phyloP scores from a whole-genome alignment of 1,140 invertebrate species.

The Zophobas morio region DNA sequence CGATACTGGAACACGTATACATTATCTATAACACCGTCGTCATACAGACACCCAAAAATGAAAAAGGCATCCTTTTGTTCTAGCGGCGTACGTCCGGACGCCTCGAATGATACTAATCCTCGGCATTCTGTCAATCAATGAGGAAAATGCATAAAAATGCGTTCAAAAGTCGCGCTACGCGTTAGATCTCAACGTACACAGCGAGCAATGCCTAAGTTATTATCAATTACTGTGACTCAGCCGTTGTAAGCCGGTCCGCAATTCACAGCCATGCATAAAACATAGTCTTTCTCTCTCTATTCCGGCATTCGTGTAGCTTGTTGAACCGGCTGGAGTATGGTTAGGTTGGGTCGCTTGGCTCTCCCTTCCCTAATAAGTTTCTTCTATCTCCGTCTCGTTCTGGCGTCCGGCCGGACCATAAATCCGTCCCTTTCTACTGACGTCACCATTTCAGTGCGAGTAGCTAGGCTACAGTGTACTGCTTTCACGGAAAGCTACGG shows the following conservation, averaged over 20 bases:
- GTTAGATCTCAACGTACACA: slow-evolving; percentile 49
- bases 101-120: slow-evolving; percentile 41
- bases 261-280: slow-evolving; percentile 67
- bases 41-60: slow-evolving; percentile 20
- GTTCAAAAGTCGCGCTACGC: slow-evolving; percentile 48
- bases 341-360: slow-evolving; percentile 66
- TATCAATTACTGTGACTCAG: slow-evolving; percentile 70
- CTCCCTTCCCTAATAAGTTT: slow-evolving; percentile 66
- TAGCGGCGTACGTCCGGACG: slow-evolving; percentile 1
- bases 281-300: slow-evolving; percentile 67
- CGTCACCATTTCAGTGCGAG: slow-evolving; percentile 66
- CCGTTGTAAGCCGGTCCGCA: slow-evolving; percentile 65
- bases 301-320: slow-evolving; percentile 67
- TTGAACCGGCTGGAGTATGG: slow-evolving; percentile 64
- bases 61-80: slow-evolving; percentile 15
- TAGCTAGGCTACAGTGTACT: slow-evolving; percentile 67
- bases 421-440: slow-evolving; percentile 61
- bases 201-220: slow-evolving; percentile 68
- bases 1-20: slow-evolving; percentile 11
- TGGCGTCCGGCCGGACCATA: slow-evolving; percentile 26
- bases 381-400: slow-evolving; percentile 59
- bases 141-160: slow-evolving; percentile 49
- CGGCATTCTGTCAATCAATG: slow-evolving; percentile 47
- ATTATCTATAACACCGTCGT: slow-evolving; percentile 27
- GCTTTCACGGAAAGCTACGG: slow-evolving; percentile 68